Conservation (phyloP, 2,888 invertebrate genomes). For the Drosophila anceps region DNA sequence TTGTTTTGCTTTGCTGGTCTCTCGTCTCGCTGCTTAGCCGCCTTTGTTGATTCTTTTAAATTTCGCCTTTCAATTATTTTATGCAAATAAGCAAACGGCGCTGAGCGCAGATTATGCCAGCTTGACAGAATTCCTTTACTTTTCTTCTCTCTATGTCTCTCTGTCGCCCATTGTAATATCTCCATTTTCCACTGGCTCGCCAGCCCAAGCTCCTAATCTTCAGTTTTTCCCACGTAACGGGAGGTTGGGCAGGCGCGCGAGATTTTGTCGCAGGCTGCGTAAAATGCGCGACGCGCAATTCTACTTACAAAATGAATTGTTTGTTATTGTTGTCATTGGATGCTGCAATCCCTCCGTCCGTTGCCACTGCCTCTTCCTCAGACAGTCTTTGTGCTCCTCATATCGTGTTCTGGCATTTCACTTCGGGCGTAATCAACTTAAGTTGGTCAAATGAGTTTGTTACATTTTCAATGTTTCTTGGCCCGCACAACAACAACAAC, state of each 20-base stretch:
- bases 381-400: neutral
- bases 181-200: constrained; percentile 14
- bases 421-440: constrained; percentile 71
- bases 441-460: constrained; percentile 78
- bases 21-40: constrained; percentile 41
- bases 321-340: constrained; percentile 62
- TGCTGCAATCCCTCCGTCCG: constrained; percentile 8
- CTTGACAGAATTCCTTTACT: constrained; percentile 68
- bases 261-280: constrained; percentile 44
- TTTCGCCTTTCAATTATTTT: constrained; percentile 81
- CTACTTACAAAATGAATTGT: constrained; percentile 74
- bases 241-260: neutral
- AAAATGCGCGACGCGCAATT: constrained; percentile 61
- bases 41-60: constrained; percentile 77
- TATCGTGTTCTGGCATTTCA: constrained; percentile 19
- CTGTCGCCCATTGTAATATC: constrained; percentile 17
- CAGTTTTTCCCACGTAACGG: constrained; percentile 21
- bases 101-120: constrained; percentile 77
- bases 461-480: constrained; percentile 54
- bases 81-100: constrained; percentile 76
- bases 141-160: neutral
- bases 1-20: constrained; percentile 14
- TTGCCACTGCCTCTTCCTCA: neutral
- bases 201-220: constrained; percentile 10
- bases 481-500: neutral